Evolutionary conservation across 2,797 vertebrate species (phyloP), one percentile per base, ranked within the genome.

Genomic region (Anguilla pacifica): DNA sequence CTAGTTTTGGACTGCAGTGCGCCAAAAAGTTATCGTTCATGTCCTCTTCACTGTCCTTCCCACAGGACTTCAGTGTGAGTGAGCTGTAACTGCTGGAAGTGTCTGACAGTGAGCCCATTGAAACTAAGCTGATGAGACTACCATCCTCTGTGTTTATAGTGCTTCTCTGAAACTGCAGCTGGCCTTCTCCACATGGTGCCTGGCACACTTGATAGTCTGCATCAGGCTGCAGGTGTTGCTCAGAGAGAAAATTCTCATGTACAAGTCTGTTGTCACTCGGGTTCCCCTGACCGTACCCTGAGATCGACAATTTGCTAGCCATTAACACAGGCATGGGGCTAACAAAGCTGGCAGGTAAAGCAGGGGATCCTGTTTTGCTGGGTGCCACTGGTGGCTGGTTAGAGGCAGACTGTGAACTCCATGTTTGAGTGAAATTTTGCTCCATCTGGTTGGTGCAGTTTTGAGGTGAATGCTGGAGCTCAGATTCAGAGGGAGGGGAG

Each of bases 1-100:
- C 97, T 93, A 99, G 96, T 95, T 99, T 99, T 90, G 99, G 98
- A 93, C 99, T 99, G 96, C 98, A 99, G 90, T 99, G 98, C 94
- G 98, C 97, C 95, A 99, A 96, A 95, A 99, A 99, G 93, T 97
- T 98, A 92, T 99, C 98, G 86, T 96, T 96, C 91, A 98, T 98
- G 92, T 99, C 98, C 92, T 98, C 98, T 91, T 99, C 98, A 22
- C 97, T 96, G 86, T 98, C 98, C 92, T 98, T 97, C 94, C 99
- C 98, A 87, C 97, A 98, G 90, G 98, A 98, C 94, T 99, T 99
- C 95, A 98, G 96, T 94, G 96, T 99, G 95, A 98, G 96, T 94
- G 98, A 98, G 95, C 98, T 98, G 93, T 99, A 99, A 97, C 97
- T 99, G 96, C 97, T 99, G 86, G 99, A 98, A 94, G 96, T 97